Conservation (phyloP, 2,113 vertebrate genomes). For the Hippocampus comes region DNA sequence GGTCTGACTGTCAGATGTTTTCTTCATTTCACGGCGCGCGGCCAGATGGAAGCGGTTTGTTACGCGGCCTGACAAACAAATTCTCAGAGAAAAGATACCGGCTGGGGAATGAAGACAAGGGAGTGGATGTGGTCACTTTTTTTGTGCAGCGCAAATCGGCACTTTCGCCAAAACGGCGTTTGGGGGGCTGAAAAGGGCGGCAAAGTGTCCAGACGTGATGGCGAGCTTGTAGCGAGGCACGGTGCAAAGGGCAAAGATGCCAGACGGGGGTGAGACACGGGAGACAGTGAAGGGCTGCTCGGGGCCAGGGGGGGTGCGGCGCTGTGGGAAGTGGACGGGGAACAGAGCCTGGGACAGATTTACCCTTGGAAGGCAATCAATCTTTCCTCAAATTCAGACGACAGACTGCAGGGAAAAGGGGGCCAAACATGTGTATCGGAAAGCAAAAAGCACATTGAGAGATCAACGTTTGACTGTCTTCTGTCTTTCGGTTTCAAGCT, state of each 20-base stretch:
- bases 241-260: slow-evolving; percentile 43
- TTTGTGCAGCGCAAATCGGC: too few species aligned
- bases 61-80: slow-evolving; percentile 40
- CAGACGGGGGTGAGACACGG: slow-evolving; percentile 26
- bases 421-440: background rate
- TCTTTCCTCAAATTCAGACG: slow-evolving; percentile 49
- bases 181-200: background rate
- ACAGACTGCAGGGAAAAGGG: slow-evolving; percentile 26
- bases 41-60: slow-evolving; percentile 60
- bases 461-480: slow-evolving; percentile 50
- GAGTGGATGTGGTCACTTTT: too few species aligned
- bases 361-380: slow-evolving; percentile 69
- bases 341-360: slow-evolving; percentile 66
- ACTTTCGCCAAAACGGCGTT: too few species aligned
- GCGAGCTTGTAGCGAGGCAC: slow-evolving; percentile 35
- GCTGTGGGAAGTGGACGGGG: slow-evolving; percentile 2
- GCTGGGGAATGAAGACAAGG: slow-evolving; percentile 16
- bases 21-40: slow-evolving; percentile 28
- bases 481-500: slow-evolving; percentile 18
- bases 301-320: background rate
- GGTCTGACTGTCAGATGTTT: slow-evolving; percentile 58
- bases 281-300: background rate
- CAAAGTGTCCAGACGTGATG: slow-evolving; percentile 1
- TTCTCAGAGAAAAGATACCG: slow-evolving; percentile 34
- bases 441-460: background rate